These are phyloP conservation scores for Drosophila chauvacae DNA, from an alignment of 1,140 invertebrate species.

Conservation along the genomic window DNA sequence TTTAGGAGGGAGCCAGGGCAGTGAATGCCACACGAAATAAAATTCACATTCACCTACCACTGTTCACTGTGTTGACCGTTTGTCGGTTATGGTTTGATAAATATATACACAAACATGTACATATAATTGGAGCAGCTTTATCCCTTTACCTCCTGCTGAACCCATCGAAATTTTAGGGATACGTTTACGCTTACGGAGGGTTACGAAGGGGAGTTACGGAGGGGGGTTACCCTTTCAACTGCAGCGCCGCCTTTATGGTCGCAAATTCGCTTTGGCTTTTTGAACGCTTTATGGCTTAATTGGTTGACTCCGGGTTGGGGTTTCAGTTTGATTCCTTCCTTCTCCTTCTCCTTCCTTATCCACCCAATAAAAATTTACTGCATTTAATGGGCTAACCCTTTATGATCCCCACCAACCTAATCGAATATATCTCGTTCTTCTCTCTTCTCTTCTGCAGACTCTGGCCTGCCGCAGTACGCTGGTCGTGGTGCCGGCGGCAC, in stretches of 20 bases:
- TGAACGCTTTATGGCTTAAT: constrained; percentile 83
- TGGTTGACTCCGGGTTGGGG: constrained; percentile 33
- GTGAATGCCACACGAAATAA: not conserved
- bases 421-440: not conserved
- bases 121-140: constrained; percentile 36
- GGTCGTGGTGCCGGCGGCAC: constrained; percentile 85
- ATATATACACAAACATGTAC: not conserved
- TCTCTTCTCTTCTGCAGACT: constrained; percentile 60
- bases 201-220: not conserved
- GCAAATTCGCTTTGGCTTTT: constrained; percentile 80
- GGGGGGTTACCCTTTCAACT: constrained; percentile 41
- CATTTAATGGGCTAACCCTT: constrained; percentile 69
- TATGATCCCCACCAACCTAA: constrained; percentile 48
- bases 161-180: constrained; percentile 17
- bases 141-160: not conserved
- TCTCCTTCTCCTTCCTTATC: not conserved
- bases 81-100: not conserved
- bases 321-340: not conserved
- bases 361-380: constrained; percentile 62
- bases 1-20: no score
- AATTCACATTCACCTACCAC: constrained; percentile 15
- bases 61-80: not conserved
- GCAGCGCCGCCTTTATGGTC: constrained; percentile 68
- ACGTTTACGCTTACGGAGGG: no score
- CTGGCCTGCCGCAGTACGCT: constrained; percentile 89